Percentiles rank a stretch among this genome's conserved stretches.
Evolutionary conservation across 2,113 vertebrate species (phyloP).

Genomic region (Amazona vittata): DNA sequence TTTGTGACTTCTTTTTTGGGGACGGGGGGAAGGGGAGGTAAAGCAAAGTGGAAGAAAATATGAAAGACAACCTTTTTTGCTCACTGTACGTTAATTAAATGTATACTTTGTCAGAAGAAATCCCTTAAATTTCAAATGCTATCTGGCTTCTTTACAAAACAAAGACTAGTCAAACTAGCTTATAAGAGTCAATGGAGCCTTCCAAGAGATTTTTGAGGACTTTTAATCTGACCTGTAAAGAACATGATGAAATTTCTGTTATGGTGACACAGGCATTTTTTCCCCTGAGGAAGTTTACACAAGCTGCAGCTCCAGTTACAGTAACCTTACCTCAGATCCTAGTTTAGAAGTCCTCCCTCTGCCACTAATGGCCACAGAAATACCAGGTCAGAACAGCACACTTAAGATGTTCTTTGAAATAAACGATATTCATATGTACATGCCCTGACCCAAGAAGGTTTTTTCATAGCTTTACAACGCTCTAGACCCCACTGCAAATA

Average conservation of each 20-base stretch:
- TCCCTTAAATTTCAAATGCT: not conserved
- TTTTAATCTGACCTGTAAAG: not conserved
- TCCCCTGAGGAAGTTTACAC: slow-evolving; percentile 24
- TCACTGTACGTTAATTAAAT: not conserved
- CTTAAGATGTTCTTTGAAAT: slow-evolving; percentile 31
- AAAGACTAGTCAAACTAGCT: not conserved
- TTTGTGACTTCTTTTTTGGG: not conserved
- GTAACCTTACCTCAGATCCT: slow-evolving; percentile 50
- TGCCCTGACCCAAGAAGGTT: not conserved
- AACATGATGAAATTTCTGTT: not conserved
- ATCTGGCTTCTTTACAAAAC: not conserved
- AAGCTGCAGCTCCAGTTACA: not conserved
- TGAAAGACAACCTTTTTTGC: not conserved
- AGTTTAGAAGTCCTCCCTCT: slow-evolving; percentile 14
- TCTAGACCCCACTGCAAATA: not conserved
- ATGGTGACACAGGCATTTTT: not conserved
- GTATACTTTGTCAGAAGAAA: not conserved
- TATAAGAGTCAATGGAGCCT: not conserved
- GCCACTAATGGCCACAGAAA: not conserved
- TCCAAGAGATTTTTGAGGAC: not conserved
- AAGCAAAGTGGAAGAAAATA: not conserved
- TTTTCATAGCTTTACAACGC: slow-evolving; percentile 11
- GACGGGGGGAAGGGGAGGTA: accelerated
- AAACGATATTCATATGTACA: not conserved
- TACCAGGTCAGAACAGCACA: slow-evolving; percentile 5